Evolutionary conservation across 2,888 invertebrate species (phyloP).

Genomic region (Keiferia lycopersicella): DNA sequence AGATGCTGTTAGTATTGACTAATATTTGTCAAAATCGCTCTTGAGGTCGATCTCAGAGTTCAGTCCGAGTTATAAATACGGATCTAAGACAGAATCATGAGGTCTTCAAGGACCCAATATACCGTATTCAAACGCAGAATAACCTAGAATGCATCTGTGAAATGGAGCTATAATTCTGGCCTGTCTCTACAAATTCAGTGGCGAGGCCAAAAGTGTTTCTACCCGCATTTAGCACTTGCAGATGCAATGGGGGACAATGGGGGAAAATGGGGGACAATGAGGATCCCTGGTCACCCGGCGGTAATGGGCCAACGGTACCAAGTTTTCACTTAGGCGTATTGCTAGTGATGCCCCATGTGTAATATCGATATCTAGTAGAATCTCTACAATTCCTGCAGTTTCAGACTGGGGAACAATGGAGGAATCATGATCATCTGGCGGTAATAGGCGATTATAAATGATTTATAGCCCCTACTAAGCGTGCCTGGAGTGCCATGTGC

Average conservation of each 20-base stretch:
- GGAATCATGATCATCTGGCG: background rate
- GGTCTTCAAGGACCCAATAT: too few species aligned
- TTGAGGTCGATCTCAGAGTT: too few species aligned
- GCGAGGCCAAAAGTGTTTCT: background rate
- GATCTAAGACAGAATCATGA: too few species aligned
- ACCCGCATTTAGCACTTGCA: slow-evolving; percentile 4
- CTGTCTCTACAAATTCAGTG: slow-evolving; percentile 11
- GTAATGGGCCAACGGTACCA: slow-evolving; percentile 25
- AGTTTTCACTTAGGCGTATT: slow-evolving; percentile 25
- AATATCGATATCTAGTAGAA: background rate
- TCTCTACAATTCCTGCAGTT: background rate
- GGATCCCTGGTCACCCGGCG: background rate
- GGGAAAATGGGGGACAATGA: background rate
- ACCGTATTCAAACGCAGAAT: too few species aligned
- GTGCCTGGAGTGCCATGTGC: background rate
- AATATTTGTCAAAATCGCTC: too few species aligned
- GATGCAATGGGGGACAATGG: slow-evolving; percentile 7
- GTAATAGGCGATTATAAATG: too few species aligned
- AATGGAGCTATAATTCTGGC: background rate
- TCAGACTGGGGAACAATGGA: background rate
- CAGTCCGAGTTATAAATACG: too few species aligned
- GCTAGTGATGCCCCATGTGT: background rate
- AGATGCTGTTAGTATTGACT: too few species aligned
- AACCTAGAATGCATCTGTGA: background rate
- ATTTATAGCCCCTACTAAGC: too few species aligned